phyloP scores from a whole-genome alignment of 2,888 invertebrate genomes.

The Pardosa pseudoannulata region DNA sequence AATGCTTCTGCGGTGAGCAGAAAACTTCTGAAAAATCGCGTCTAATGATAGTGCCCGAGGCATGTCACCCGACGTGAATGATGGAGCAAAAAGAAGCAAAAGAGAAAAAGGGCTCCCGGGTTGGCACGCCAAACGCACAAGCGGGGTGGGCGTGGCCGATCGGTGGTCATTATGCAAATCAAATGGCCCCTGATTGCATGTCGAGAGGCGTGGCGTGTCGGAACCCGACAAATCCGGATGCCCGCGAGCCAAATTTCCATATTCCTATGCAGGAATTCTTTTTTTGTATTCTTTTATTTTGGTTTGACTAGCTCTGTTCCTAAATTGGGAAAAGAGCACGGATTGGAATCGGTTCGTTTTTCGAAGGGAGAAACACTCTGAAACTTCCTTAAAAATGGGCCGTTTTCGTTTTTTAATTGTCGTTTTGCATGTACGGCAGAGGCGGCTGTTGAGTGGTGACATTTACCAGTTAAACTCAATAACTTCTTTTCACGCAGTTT shows the following conservation, averaged over 20 bases:
- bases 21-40: constrained; percentile 53
- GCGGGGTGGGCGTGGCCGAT: constrained; percentile 47
- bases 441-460: no score
- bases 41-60: constrained; percentile 36
- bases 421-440: no score
- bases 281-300: neutral
- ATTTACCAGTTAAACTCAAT: no score
- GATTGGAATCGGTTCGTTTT: no score
- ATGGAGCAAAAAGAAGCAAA: neutral
- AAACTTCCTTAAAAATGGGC: no score
- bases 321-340: no score
- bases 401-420: no score
- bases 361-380: no score
- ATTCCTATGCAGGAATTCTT: constrained; percentile 4
- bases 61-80: constrained; percentile 32
- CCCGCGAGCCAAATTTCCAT: constrained; percentile 39
- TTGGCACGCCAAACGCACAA: constrained; percentile 25
- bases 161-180: constrained; percentile 66
- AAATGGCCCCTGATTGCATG: constrained; percentile 34
- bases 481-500: no score
- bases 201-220: constrained; percentile 45
- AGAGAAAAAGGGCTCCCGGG: neutral
- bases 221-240: constrained; percentile 52
- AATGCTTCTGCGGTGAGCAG: constrained; percentile 56
- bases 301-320: neutral